phyloP scores from a whole-genome alignment of 2,113 vertebrate genomes.

The Siphamia tubifer region DNA sequence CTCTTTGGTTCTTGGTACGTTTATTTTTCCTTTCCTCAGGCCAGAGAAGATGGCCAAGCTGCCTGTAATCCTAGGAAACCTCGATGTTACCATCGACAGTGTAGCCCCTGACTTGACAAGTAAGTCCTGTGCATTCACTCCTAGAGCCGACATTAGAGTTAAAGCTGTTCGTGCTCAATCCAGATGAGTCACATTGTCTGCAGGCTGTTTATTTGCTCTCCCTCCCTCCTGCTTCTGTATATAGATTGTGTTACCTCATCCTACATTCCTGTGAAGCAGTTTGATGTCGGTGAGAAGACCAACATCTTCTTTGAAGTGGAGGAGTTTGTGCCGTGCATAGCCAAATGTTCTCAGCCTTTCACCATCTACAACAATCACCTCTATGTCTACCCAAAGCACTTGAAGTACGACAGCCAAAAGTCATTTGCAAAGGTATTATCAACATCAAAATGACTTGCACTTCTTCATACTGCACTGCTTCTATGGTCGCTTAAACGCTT shows the following conservation, averaged over 20 bases:
- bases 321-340: constrained; percentile 95
- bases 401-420: constrained; percentile 98
- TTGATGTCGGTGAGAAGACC: constrained; percentile 83
- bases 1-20: constrained; percentile 46
- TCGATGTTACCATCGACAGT: constrained; percentile 95
- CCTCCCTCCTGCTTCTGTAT: constrained; percentile 39
- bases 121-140: constrained; percentile 77
- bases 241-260: constrained; percentile 96
- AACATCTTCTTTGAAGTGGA: constrained; percentile 91
- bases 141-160: neutral
- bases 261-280: constrained; percentile 95
- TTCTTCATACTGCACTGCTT: too few relatives aligned
- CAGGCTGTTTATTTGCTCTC: constrained; percentile 37
- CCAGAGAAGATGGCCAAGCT: constrained; percentile 98
- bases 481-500: too few relatives aligned
- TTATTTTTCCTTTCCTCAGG: constrained; percentile 75
- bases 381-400: constrained; percentile 93
- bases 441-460: neutral
- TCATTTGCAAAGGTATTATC: constrained; percentile 91
- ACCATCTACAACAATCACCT: constrained; percentile 98
- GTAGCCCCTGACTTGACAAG: constrained; percentile 92
- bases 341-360: constrained; percentile 94
- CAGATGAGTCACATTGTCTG: constrained; percentile 16
- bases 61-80: constrained; percentile 96
- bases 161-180: constrained; percentile 4